phyloP scores from a whole-genome alignment of 2,888 invertebrate species.

The Pelosia muscerda region DNA sequence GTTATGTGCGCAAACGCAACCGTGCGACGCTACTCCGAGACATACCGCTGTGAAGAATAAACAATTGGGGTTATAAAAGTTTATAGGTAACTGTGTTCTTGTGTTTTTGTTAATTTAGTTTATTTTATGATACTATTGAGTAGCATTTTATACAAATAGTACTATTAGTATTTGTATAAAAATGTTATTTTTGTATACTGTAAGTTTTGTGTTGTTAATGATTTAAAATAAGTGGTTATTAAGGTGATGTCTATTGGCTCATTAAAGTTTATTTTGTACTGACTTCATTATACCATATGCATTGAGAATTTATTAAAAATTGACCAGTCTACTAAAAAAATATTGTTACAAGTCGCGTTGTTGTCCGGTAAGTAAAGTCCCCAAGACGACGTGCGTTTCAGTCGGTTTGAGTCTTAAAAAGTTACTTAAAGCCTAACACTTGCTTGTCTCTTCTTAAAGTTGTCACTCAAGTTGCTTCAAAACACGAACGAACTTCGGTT shows the following conservation, averaged over 20 bases:
- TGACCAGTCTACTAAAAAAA: too few relatives aligned
- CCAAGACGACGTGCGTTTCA: too few relatives aligned
- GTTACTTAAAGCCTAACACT: too few relatives aligned
- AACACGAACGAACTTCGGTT: too few relatives aligned
- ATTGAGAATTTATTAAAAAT: too few relatives aligned
- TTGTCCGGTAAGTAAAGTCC: background rate
- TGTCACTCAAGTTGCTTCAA: too few relatives aligned
- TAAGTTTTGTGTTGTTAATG: background rate
- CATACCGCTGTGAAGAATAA: slow-evolving; percentile 40
- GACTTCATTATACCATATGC: too few relatives aligned
- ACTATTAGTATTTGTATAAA: background rate
- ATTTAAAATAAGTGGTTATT: background rate
- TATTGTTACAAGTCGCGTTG: too few relatives aligned
- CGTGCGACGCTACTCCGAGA: slow-evolving; percentile 30
- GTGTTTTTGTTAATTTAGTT: background rate
- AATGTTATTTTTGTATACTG: background rate
- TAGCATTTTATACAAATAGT: too few relatives aligned
- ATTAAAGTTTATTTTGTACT: background rate
- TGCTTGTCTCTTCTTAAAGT: too few relatives aligned
- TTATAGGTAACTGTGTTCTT: background rate
- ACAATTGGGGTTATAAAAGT: slow-evolving; percentile 10
- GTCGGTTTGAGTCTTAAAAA: too few relatives aligned
- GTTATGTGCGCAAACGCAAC: slow-evolving; percentile 59
- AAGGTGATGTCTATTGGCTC: background rate
- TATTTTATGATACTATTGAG: background rate